Evolutionary conservation across 2,888 invertebrate genomes (phyloP), one percentile per base, ranked within the genome.

Genomic region (Agrochola litura): DNA sequence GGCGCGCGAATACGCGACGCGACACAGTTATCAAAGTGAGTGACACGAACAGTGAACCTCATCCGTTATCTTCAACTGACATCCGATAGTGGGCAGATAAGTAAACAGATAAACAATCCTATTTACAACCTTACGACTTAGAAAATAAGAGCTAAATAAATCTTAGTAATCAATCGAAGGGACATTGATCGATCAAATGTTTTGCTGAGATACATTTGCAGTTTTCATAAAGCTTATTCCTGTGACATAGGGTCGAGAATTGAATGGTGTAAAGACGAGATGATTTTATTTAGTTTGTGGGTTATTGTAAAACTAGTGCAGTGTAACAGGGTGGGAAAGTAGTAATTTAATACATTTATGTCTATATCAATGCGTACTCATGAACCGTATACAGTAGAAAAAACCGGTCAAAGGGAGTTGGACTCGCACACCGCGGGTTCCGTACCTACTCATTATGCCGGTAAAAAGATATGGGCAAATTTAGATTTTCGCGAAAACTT

Each of bases 41-140:
- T 82, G 82, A 82, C 84, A 81, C 83, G 70, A 86, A 82, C 87
- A 76, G 85, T 85, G 84, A 88, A 82, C 89, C 89, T 89, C 91
- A 90, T 87, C 88, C 90, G 89, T 92, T 94, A 94, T 95, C 91
- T 89, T 82, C 79, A 91, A 88, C 88, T 88, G 90, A 90, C 92
- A 92, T 89, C 88, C 89, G 89, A 92, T 89, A 90, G 83, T 78
- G 67, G 73, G 71, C 79, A 73, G 86, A 87, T 87, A 87, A 73
- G 67, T 82, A 41, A 79, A 77, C 65, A 82, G 79, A 79, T 81
- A 89, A 87, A 76, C 70, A 73, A 71, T n/a, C n/a, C 77, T 66
- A 82, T 77, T 76, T 85, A 67, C 76, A 81, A 83, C 77, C 71
- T 81, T 86, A 88, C 14, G 0, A 6, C 37, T 56, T n/a, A 49